A percentile compares a stretch with the other conserved stretches of the same genome.
These are phyloP conservation scores for Drosophila paulistorum DNA, from an alignment of 1,140 invertebrate species.

Conservation along the genomic window DNA sequence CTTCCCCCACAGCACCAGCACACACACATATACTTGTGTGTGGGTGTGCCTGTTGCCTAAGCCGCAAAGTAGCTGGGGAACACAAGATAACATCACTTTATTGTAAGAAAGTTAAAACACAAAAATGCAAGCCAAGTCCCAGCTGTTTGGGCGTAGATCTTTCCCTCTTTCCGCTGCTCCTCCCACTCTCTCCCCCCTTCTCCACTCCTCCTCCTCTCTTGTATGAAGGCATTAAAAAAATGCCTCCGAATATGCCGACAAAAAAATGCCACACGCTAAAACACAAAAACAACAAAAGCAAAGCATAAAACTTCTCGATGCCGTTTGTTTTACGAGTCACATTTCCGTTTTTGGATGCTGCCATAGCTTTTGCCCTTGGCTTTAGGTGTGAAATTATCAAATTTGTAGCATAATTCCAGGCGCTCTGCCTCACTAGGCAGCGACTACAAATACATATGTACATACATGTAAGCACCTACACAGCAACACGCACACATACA, in stretches of 20 bases:
- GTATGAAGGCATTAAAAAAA: constrained; percentile 45
- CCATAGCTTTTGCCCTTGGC: constrained; percentile 21
- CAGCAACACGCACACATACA: too few relatives aligned
- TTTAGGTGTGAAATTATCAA: constrained; percentile 71
- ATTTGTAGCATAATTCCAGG: constrained; percentile 71
- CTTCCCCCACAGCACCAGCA: neutral
- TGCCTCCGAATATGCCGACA: constrained; percentile 30
- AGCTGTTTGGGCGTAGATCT: constrained; percentile 25
- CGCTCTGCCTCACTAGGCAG: constrained; percentile 1
- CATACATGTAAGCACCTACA: neutral
- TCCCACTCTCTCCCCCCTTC: neutral
- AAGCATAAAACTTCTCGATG: constrained; percentile 56
- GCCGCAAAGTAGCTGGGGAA: constrained; percentile 75
- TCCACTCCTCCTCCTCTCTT: too few relatives aligned
- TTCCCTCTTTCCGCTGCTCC: neutral
- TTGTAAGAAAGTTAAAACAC: constrained; percentile 81
- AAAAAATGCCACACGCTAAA: constrained; percentile 18
- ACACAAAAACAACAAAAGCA: constrained; percentile 22
- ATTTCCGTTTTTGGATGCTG: constrained; percentile 64
- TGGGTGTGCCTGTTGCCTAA: constrained; percentile 73
- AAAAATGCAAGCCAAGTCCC: constrained; percentile 72
- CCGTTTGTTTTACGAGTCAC: constrained; percentile 62
- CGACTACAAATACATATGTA: neutral
- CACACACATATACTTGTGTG: constrained; percentile 15
- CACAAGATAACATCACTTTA: constrained; percentile 80